Evolutionary conservation across 2,113 vertebrate species (phyloP).

Genomic region (Tragelaphus imberbis): DNA sequence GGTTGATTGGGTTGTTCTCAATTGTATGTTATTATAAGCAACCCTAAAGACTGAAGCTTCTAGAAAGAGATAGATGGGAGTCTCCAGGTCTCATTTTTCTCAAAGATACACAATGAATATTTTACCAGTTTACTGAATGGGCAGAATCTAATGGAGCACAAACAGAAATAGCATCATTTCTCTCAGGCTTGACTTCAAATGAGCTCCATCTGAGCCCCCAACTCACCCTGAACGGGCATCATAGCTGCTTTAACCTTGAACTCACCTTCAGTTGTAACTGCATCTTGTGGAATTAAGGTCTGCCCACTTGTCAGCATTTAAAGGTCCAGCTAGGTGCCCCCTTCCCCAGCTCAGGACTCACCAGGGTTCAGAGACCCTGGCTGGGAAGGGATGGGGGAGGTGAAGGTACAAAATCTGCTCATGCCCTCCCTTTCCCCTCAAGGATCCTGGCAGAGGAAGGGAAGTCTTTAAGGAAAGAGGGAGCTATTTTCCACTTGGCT

Average conservation of each 20-base stretch:
- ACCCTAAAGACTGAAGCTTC: neutral
- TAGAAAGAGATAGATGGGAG: no score
- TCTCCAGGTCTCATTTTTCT: neutral
- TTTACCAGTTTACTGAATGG: neutral
- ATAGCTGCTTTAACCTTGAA: neutral
- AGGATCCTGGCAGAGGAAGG: neutral
- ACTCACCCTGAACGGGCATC: fast-evolving
- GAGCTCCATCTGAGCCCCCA: neutral
- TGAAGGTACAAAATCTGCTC: neutral
- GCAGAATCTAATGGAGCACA: neutral
- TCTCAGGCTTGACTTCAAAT: neutral
- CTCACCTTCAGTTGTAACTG: neutral
- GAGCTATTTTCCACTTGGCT: neutral
- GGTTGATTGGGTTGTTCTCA: neutral
- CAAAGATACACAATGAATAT: neutral
- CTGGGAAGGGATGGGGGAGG: neutral
- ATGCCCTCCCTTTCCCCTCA: no score
- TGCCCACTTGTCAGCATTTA: neutral
- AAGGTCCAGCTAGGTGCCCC: neutral
- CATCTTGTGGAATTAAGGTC: neutral
- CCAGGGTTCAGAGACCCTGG: no score
- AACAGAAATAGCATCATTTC: no score
- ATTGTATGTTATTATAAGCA: neutral
- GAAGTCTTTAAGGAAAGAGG: neutral
- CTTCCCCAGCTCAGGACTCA: neutral